Conservation (phyloP, 2,797 vertebrate species). For the Dryobates pubescens region DNA sequence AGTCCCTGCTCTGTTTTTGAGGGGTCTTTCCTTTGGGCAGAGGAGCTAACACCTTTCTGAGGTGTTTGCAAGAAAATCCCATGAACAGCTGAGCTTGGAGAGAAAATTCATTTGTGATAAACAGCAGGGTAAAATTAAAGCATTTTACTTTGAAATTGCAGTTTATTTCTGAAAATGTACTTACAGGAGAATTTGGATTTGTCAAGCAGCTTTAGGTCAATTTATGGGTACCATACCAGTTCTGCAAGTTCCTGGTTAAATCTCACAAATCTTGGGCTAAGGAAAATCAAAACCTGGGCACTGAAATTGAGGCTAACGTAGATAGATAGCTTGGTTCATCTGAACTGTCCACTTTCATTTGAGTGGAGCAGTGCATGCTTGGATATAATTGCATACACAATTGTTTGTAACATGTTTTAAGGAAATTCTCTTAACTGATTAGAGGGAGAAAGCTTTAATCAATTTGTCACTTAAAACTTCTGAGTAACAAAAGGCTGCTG, state of each 20-base stretch:
- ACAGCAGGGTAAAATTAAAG: not conserved
- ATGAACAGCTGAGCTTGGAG: not conserved
- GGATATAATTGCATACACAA: not conserved
- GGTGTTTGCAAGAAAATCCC: not conserved
- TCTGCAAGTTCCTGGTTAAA: not conserved
- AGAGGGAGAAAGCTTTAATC: conserved; percentile 10
- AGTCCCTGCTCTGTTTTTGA: not conserved
- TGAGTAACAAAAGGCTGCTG: not conserved
- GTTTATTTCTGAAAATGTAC: not conserved
- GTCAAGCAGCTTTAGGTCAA: not conserved
- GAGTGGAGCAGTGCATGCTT: not conserved
- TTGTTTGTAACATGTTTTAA: not conserved
- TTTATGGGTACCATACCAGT: not conserved
- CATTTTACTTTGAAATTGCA: not conserved
- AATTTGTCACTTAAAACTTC: not conserved
- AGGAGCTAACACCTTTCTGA: not conserved
- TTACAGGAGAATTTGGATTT: not conserved
- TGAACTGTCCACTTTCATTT: not conserved
- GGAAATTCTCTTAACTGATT: not conserved
- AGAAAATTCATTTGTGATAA: not conserved
- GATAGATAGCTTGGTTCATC: not conserved
- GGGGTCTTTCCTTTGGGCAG: not conserved
- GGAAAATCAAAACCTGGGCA: not conserved
- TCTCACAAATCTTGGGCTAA: not conserved
- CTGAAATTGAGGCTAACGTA: accelerated